phyloP scores from a whole-genome alignment of 1,140 invertebrate genomes.

The Lamellibrachia luymesi region DNA sequence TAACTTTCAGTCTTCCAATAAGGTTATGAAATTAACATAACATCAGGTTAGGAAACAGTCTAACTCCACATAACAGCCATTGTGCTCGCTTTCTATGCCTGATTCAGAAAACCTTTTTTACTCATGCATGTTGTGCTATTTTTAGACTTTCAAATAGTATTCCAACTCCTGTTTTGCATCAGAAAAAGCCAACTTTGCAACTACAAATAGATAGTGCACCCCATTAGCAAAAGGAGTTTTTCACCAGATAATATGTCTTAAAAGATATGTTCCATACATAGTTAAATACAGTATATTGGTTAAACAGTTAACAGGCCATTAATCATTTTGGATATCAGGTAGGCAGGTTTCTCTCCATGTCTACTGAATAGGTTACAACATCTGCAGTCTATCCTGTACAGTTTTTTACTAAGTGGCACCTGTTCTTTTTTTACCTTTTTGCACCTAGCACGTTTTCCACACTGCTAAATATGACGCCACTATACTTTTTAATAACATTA shows the following conservation, averaged over 20 bases:
- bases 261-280: background rate
- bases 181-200: background rate
- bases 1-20: too few species aligned
- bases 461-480: background rate
- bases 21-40: too few species aligned
- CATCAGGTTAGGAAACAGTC: too few species aligned
- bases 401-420: background rate
- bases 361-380: background rate
- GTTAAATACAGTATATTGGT: background rate
- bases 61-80: too few species aligned
- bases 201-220: background rate
- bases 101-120: too few species aligned
- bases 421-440: background rate
- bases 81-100: too few species aligned
- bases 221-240: background rate
- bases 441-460: background rate
- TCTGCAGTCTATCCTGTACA: background rate
- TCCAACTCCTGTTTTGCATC: background rate
- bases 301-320: background rate
- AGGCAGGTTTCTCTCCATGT: background rate
- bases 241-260: background rate
- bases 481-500: background rate
- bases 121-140: too few species aligned
- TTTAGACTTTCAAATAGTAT: too few species aligned
- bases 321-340: background rate